Evolutionary conservation across 2,797 vertebrate species (phyloP), one percentile per base, ranked within the genome.

Genomic region (Poecilia gillii): DNA sequence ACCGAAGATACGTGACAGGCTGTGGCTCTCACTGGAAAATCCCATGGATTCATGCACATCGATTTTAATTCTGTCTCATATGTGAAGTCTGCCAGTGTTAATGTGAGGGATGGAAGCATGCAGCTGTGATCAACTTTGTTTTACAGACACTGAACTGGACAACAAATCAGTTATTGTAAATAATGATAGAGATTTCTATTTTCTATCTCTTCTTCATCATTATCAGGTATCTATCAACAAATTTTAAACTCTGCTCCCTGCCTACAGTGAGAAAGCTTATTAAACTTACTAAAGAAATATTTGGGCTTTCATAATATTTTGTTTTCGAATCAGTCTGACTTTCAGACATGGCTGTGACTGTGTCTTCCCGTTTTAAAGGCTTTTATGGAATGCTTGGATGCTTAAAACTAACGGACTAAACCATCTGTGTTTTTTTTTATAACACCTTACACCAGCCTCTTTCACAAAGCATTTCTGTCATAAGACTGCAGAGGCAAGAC

Each of bases 21-120:
- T 81, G 80, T 74, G 78, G 83, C 81, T 87, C 57, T 77, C 81
- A 85, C 81, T 90, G 91, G 92, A 96, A 94, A 94, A 89, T 88
- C 68, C 33, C 85, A 92, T 93, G 70, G 90, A 94, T 88, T 94
- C 89, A 91, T 85, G 86, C 71, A 51, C 81, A 91, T 90, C 78
- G 90, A 94, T 94, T 92, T 64, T 39, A 13, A 68, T 41, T 68
- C 9, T 68, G 36, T 41, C 85, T 36, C 85, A 84, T 88, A 81
- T 81, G 90, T 80, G 74, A 87, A 89, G 90, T 84, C 62, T n/a
- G 39, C 79, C 72, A 80, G 75, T 74, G 74, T 81, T 78, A 80
- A 74, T 18, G 55, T 16, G 81, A 82, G 84, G 6, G 23, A 36
- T n/a, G 77, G 71, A 64, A 78, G 55, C 51, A 25, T 25, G 51